Evolutionary conservation across 2,797 vertebrate genomes (phyloP), one percentile per base, ranked within the genome.

Genomic region (Columba guinea): DNA sequence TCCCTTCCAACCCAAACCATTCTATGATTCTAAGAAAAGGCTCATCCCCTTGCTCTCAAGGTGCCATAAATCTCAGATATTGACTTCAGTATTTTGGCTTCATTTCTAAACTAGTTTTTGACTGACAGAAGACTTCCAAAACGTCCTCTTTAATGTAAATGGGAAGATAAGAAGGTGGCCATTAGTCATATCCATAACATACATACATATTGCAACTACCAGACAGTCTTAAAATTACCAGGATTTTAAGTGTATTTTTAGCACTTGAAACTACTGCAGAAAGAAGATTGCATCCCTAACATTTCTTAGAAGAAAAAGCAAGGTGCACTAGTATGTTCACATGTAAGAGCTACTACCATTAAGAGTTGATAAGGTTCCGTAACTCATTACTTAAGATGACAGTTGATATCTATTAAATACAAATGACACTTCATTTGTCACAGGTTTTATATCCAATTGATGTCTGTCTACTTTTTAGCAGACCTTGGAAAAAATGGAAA

Each of bases 181-280:
- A 60, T 77, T 93, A 91, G 89, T 86, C 77, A 86, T 46, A 95
- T 27, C 85, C 68, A 28, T 71, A 86, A 53, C 62, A 67, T 20
- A 69, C 16, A 26, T 32, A 22, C 34, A 74, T 44, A 87, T 12
- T 79, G 75, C 49, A 93, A 71, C 69, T 83, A 90, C 32, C 71
- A 90, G 65, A 68, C 73, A 58, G 65, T 8, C 62, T 86, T 48
- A 39, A 94, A 95, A 89, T 60, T 81, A 83, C 13, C 58, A 85
- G 13, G 51, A 89, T 85, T 91, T 92, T 4, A 77, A 89, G 68
- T 65, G 5, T 68, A 88, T 70, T 93, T 96, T 91, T 84, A 94
- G 85, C 52, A 39, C 55, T 84, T 70, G n/a, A 94, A 88, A 85
- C 73, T 79, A 84, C 55, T 70, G 87, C 59, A 81, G 83, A 90